Percentiles rank a stretch among this genome's conserved stretches.
phyloP scores from a whole-genome alignment of 1,140 invertebrate genomes.

The Macrosteles quadrilineatus region DNA sequence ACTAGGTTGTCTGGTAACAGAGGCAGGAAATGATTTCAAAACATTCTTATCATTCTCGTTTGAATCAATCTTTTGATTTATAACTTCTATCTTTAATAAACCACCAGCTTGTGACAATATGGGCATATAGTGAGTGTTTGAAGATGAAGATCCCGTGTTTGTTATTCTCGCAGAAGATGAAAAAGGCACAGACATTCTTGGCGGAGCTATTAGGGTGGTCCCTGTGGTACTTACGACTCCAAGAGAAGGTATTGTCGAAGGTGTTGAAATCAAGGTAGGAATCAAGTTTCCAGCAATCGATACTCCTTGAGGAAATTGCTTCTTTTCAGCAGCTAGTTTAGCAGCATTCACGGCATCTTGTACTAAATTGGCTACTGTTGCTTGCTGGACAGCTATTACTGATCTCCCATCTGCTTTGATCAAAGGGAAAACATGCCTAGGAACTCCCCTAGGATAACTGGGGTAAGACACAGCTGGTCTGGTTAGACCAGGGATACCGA shows the following conservation, averaged over 20 bases:
- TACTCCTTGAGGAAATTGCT: slow-evolving; percentile 26
- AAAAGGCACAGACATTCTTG: slow-evolving; percentile 31
- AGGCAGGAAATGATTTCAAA: background rate
- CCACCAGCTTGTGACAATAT: slow-evolving; percentile 31
- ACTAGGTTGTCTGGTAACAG: background rate
- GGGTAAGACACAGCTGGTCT: slow-evolving; percentile 40
- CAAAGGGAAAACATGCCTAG: slow-evolving; percentile 23
- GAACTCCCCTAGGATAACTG: slow-evolving; percentile 28
- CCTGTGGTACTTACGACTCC: slow-evolving; percentile 30
- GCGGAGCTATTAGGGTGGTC: slow-evolving; percentile 2
- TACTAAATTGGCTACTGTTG: slow-evolving; percentile 42
- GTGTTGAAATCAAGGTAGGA: slow-evolving; percentile 23
- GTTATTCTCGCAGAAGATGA: background rate
- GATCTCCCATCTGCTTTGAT: slow-evolving; percentile 25
- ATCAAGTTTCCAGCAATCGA: slow-evolving; percentile 1
- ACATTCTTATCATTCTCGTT: background rate
- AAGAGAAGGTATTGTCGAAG: slow-evolving; percentile 8
- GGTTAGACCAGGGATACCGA: slow-evolving; percentile 39
- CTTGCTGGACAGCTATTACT: slow-evolving; percentile 37
- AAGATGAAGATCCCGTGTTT: background rate
- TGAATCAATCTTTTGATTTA: slow-evolving; percentile 7
- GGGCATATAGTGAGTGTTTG: slow-evolving; percentile 29
- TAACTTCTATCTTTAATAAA: slow-evolving; percentile 33
- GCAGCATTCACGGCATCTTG: slow-evolving; percentile 45
- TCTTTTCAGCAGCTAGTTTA: slow-evolving; percentile 36